phyloP scores from a whole-genome alignment of 2,113 vertebrate species.

The crab-eating macaque (Macaca fascicularis) region T2T-MFA8v1.1 NC_088377.1:75806001-75806500 shows the following conservation, averaged over 20 bases:
- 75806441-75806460: conserved; percentile 59
- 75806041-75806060: conserved; percentile 59
- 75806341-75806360: conserved; percentile 77
- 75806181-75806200: conserved; percentile 75
- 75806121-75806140: conserved; percentile 73
- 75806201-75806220: conserved; percentile 67
- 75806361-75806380: conserved; percentile 81
- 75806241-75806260: conserved; percentile 75
- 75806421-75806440: conserved; percentile 72
- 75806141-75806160: conserved; percentile 79
- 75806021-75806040: conserved; percentile 36
- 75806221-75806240: conserved; percentile 27
- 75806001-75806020: conserved; percentile 24
- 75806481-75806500: conserved; percentile 16
- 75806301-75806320: conserved; percentile 77
- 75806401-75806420: conserved; percentile 79
- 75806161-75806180: conserved; percentile 78
- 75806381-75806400: conserved; percentile 75
- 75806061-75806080: conserved; percentile 40
- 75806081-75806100: conserved; percentile 54
- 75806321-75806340: conserved; percentile 73
- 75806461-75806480: conserved; percentile 38
- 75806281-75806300: conserved; percentile 68
- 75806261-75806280: conserved; percentile 70
- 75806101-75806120: conserved; percentile 70